phyloP scores from a whole-genome alignment of 2,113 vertebrate species.

The human (Homo sapiens) region GRCh38 chrX:24639001-24639500 shows the following conservation, averaged over 20 bases:
- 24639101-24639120: conserved; percentile 35
- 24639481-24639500: neutral
- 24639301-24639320: neutral
- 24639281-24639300: neutral
- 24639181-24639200: neutral
- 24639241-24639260: neutral
- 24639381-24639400: neutral
- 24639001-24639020: neutral
- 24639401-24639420: neutral
- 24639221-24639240: neutral
- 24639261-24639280: neutral
- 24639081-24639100: conserved; percentile 4
- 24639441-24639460: neutral
- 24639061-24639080: conserved; percentile 16
- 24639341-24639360: neutral
- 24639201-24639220: neutral
- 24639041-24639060: conserved; percentile 34
- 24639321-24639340: conserved; percentile 9
- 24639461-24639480: neutral
- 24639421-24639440: neutral
- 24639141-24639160: neutral
- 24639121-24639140: neutral
- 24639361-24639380: neutral
- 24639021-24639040: conserved; percentile 37
- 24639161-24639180: neutral